A percentile compares a stretch with the other conserved stretches of the same genome.
phyloP scores from a whole-genome alignment of 2,888 invertebrate species.

The Lacanobia oleracea region DNA sequence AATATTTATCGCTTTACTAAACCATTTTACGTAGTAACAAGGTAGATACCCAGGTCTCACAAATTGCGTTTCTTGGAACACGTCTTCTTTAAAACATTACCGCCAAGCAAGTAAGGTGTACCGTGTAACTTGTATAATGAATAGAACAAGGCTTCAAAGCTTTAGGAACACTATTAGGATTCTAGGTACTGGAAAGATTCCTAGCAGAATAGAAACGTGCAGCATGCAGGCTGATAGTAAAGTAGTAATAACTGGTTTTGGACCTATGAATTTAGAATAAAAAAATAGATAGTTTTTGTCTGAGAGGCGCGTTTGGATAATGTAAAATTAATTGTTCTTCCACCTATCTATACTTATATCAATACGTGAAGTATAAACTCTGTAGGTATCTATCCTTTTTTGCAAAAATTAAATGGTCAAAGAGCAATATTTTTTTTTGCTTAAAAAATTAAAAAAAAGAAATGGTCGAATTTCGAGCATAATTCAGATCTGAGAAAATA shows the following conservation, averaged over 20 bases:
- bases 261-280: no score
- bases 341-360: no score
- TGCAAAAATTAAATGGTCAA: no score
- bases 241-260: neutral
- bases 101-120: constrained; percentile 14
- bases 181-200: neutral
- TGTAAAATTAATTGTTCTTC: no score
- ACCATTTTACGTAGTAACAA: constrained; percentile 1
- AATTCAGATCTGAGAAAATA: neutral
- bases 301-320: neutral
- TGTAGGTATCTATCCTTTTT: no score
- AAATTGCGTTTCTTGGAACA: constrained; percentile 25
- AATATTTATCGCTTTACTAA: neutral
- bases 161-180: neutral
- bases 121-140: neutral
- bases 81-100: constrained; percentile 13
- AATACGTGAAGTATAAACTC: no score
- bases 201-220: neutral
- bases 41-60: neutral
- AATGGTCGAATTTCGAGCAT: no score
- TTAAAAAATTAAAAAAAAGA: no score
- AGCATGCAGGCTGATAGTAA: neutral
- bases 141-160: constrained; percentile 2
- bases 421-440: no score
- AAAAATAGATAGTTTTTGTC: neutral